Evolutionary conservation across 2,797 vertebrate species (phyloP).

Genomic region (Alca torda): DNA sequence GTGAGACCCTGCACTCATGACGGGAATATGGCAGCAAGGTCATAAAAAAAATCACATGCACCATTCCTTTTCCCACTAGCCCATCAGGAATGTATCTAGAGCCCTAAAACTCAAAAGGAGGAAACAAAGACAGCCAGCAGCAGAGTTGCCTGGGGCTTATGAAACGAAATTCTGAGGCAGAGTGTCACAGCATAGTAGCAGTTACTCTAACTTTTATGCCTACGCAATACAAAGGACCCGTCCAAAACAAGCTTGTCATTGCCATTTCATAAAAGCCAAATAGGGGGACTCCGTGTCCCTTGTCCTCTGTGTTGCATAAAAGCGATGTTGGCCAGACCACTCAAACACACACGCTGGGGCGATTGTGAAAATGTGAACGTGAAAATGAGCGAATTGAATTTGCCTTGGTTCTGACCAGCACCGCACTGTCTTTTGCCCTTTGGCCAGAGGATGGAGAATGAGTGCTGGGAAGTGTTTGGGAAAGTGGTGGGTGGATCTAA

Average conservation of each 20-base stretch:
- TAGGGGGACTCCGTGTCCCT: neutral
- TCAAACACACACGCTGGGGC: rapidly evolving
- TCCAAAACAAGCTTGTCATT: neutral
- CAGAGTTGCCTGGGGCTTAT: neutral
- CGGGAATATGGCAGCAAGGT: neutral
- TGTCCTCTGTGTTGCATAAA: neutral
- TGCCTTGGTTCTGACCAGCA: rapidly evolving
- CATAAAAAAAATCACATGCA: rapidly evolving
- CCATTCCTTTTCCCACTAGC: neutral
- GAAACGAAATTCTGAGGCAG: neutral
- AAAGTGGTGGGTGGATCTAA: neutral
- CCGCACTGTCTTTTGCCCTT: neutral
- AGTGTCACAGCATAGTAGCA: neutral
- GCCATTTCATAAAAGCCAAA: neutral
- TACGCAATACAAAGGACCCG: neutral
- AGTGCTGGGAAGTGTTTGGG: neutral
- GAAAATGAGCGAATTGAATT: neutral
- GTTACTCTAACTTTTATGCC: neutral
- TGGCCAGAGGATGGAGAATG: neutral
- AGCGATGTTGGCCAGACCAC: neutral
- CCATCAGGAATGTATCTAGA: neutral
- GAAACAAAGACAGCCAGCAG: neutral
- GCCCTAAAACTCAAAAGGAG: neutral
- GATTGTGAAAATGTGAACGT: neutral
- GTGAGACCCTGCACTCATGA: rapidly evolving